Conservation (phyloP, 1,140 invertebrate genomes). For the Eriosoma lanigerum region DNA sequence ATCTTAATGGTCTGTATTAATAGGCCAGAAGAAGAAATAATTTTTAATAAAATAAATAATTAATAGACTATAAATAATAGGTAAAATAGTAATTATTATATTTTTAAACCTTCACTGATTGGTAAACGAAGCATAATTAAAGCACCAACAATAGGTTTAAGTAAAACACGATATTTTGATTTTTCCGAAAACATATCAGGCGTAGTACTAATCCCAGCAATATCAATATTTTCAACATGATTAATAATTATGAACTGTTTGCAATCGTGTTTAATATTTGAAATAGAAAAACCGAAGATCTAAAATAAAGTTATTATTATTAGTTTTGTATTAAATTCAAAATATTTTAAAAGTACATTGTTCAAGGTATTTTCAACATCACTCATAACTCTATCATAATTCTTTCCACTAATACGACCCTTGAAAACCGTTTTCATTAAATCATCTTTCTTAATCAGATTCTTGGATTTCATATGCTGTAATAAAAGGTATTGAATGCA, state of each 20-base stretch:
- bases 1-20: conserved; percentile 5
- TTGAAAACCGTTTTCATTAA: conserved; percentile 24
- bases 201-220: neutral
- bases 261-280: neutral
- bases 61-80: no score
- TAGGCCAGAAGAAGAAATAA: neutral
- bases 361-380: neutral
- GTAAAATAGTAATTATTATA: neutral
- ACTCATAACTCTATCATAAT: conserved; percentile 24
- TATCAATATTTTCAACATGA: neutral
- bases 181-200: neutral
- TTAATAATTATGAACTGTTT: conserved; percentile 39
- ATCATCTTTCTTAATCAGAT: conserved; percentile 18
- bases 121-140: conserved; percentile 34
- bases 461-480: neutral
- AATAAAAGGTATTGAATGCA: conserved; percentile 29
- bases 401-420: neutral
- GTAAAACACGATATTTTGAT: conserved; percentile 31
- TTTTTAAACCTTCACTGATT: conserved; percentile 43
- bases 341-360: conserved; percentile 16
- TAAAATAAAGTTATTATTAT: conserved; percentile 1
- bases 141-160: conserved; percentile 19
- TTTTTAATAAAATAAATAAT: no score
- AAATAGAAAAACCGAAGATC: conserved; percentile 36
- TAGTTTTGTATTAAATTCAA: neutral